Evolutionary conservation across 2,797 vertebrate genomes (phyloP), one percentile per base, ranked within the genome.

Genomic region (Orestias chungarensis): DNA sequence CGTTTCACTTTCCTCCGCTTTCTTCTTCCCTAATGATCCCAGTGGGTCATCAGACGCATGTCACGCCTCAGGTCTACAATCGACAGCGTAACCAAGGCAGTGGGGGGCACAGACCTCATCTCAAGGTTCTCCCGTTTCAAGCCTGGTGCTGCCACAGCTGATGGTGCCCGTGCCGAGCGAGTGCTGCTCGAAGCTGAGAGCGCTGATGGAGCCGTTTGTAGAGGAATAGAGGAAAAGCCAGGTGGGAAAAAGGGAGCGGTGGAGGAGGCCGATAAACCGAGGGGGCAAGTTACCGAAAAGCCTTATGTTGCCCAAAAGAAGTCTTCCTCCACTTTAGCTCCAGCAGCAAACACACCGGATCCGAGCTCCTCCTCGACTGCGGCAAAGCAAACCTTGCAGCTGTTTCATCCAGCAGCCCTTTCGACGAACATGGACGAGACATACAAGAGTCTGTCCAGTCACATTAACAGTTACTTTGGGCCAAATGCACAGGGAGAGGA

Each of bases 1-100:
- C 27, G 64, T 14, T 65, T 38, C 68, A 3, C 6, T 74, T 75
- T 33, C n/a, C 40, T 66, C 35, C 47, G 59, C 35, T 23, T 17
- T 20, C 23, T 85, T 80, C 23, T 66, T 35, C 23, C 2, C 43
- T 14, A 59, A 49, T 72, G 1, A 55, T 73, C 64, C 6, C 27
- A 46, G 66, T 54, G 75, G 91, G 79, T 87, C 74, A 90, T 74
- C 84, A 85, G 78, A 95, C 94, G 82, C 94, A 98, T 97, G 97
- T 98, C 96, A 78, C 96, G 96, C 78, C 96, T 98, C 91, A 97
- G 95, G 94, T 96, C 78, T 84, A 97, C 97, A 77, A 91, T 98
- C 38, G 95, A 97, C 85, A 96, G 95, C 71, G 95, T 98, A 88
- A 95, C 96, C 82, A 98, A 97, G 92, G 97, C 95, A 70, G 94